phyloP scores from a whole-genome alignment of 2,797 vertebrate species.

The Garrulus glandarius region DNA sequence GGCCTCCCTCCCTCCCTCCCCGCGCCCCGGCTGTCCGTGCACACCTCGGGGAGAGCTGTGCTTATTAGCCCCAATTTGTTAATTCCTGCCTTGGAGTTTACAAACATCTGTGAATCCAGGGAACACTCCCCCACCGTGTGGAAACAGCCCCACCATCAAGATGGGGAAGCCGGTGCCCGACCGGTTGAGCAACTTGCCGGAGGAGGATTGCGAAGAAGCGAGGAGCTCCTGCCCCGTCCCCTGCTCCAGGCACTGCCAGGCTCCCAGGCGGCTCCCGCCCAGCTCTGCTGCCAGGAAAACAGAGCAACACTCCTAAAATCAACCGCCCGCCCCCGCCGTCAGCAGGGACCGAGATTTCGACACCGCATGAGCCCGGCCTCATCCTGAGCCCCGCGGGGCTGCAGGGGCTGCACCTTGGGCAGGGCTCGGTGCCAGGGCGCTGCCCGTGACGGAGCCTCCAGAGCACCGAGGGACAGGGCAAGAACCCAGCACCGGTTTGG shows the following conservation, averaged over 20 bases:
- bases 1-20: neutral
- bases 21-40: neutral
- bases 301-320: neutral
- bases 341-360: neutral
- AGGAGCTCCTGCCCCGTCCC: conserved; percentile 12
- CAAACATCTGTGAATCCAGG: conserved; percentile 29
- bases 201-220: neutral
- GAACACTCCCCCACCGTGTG: conserved; percentile 32
- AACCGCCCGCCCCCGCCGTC: neutral
- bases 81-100: conserved; percentile 40
- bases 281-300: neutral
- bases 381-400: neutral
- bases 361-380: neutral
- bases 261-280: conserved; percentile 8
- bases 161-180: neutral
- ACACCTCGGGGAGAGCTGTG: neutral
- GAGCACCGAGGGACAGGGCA: neutral
- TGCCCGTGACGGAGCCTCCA: neutral
- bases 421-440: neutral
- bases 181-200: conserved; percentile 21
- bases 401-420: neutral
- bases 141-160: neutral
- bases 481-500: neutral
- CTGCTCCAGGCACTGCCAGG: conserved; percentile 30
- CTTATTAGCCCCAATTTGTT: conserved; percentile 23